Base-by-base conservation (phyloP, 1,140 invertebrate genomes). In the Bradynema listronoti region DNA sequence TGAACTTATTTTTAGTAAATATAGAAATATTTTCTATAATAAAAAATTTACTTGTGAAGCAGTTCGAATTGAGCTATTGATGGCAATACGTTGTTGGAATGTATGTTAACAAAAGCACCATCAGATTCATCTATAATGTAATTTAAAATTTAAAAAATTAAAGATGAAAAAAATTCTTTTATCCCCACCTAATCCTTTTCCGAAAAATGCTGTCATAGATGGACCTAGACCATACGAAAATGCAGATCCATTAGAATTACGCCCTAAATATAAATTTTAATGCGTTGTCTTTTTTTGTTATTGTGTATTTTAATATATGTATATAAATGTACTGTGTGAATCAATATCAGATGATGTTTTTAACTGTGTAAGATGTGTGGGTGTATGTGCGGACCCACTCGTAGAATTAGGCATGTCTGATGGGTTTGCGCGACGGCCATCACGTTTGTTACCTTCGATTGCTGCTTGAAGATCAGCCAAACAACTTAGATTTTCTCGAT, bases 391-490 rank as follows among this genome's bases (percentile, higher is more conserved):
- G 56, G 19, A 64, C 63, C 41, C 29, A 25, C 19, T 45, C 11
- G 27, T 33, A 32, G 56, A 49, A 29, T 25, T 60, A 25, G 32
- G 22, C 25, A 50, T 66, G 6, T 27, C 27, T 29, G 61, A 36
- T 36, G 56, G 61, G 9, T 88, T 89, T 62, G 88, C 88, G 14
- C 93, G 84, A 1, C 94, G 84, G 1, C 93, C 91, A 80, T 98
- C 95, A 0, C 95, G 83, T 62, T 91, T 83, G 80, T 99, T 99
- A 1, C 93, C 93, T 78, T 99, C 95, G 52, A 99, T 98, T 19
- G 95, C 95, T 0, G 89, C 87, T 78, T 98, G 91, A 16, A 99
- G 81, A 78, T 99, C 94, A 1, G 85, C 84, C 0, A 89, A 88
- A 1, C 88, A 88, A 63, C 91, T 95, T 45, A 99, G 80, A 47